Base-by-base conservation (phyloP, 2,888 invertebrate species). In the Ormyrus thymus region DNA sequence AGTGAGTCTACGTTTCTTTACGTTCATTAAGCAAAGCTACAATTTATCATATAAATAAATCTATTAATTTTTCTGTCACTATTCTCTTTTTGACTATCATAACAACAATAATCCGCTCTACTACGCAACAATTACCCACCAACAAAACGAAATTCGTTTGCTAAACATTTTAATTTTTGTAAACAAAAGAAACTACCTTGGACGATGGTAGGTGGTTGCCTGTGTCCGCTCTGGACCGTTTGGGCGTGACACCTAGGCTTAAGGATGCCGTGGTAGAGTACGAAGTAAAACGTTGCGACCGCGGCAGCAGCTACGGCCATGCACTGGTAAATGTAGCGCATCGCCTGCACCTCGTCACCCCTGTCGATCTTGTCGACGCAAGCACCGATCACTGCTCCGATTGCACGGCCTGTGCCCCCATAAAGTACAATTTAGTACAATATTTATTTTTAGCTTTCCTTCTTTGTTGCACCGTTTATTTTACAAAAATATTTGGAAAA, bases 181-280 rank as follows among this genome's bases (percentile, higher is more conserved):
- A 29, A 29, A 29, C 2, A 29, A 29, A 29, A 29, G 4, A 29
- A 29, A 29, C 29, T 91, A 94, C 94, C 94, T 92, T 94, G 94
- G 79, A 94, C 91, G 79, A 93, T 90, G 53, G 93, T 92, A 51
- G 92, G 92, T 58, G 92, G 92, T 65, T 94, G 94, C 83, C 93
- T 92, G 11, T 94, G 92, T 6, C 56, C 56, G 7, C 64, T 62
- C 46, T 94, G 91, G 83, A 93, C 93, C 29, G 90, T 89, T 64
- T 92, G 91, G 50, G 95, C 93, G 68, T 93, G 93, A 89, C 95
- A 95, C 78, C 93, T 92, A 55, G 95, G 95, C 71, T 95, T 95
- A 84, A 96, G 90, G 85, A 95, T 91, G 85, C 94, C 92, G 87
- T 96, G 95, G 89, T 96, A 96, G 1, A 94, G 88, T 50, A 93